Base-by-base conservation (phyloP, 2,797 vertebrate species). In the Psittacula derbiana region DNA sequence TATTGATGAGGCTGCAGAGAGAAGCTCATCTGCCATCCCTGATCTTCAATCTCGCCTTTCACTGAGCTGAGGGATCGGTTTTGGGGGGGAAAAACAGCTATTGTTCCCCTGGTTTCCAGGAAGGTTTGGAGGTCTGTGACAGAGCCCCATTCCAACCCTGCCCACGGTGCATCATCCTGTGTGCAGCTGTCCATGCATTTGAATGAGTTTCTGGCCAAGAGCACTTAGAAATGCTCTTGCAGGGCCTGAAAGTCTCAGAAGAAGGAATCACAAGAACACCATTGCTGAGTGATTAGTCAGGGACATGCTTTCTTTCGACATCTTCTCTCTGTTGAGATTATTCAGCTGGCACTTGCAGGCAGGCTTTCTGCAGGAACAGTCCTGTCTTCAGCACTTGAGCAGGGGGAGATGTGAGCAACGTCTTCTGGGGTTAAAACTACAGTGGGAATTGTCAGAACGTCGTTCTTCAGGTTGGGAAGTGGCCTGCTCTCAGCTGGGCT, bases 11-110 rank as follows among this genome's bases (percentile, higher is more conserved):
- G 83, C 71, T 90, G 57, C 83, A 80, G 55, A 75, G 78, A 52
- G 72, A 82, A 92, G 84, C n/a, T 92, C 78, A 31, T 95, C 80
- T 93, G 83, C 88, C 86, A 52, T 43, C 38, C 30, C 20, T 43
- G 24, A 55, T 92, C 90, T 82, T 90, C 86, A 80, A 41, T 46
- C 60, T 31, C 70, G 64, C 47, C 19, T 81, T 93, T 90, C 47
- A 36, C 47, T 86, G 33, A 50, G 57, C 41, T 80, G 55, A 80
- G 47, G 36, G 28, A 16, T 30, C 5, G 0, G 23, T 20, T 33
- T 31, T 16, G 2, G 44, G 60, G 28, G 14, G 50, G 27, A 46
- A n/a, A 62, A 72, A 21, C 7, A 57, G 8, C 30, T 49, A 7
- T 40, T 60, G n/a, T 76, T 92, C 11, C 12, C 12, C 20, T 74